Evolutionary conservation across 2,797 vertebrate genomes (phyloP).

Genomic region (Oreonectes daqikongensis): DNA sequence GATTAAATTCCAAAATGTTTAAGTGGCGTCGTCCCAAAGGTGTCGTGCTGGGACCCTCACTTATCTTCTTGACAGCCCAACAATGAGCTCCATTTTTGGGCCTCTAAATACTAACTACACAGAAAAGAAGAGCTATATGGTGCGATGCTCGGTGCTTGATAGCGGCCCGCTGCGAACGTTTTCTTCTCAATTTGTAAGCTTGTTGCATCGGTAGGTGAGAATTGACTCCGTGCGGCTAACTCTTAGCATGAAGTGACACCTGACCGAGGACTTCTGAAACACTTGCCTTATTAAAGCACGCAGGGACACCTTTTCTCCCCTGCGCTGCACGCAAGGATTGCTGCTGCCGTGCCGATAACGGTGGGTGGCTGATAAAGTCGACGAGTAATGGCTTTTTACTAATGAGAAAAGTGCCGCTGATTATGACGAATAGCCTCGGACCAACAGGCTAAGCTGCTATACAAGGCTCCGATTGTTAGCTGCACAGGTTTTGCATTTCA

Average conservation of each 20-base stretch:
- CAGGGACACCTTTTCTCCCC: conserved; percentile 64
- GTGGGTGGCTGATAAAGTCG: conserved; percentile 89
- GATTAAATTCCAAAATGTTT: conserved; percentile 52
- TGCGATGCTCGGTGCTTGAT: conserved; percentile 52
- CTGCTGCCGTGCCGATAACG: conserved; percentile 85
- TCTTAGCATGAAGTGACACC: conserved; percentile 70
- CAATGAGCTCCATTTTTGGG: conserved; percentile 66
- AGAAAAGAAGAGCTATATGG: conserved; percentile 64
- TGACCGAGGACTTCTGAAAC: conserved; percentile 72
- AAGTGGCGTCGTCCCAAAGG: conserved; percentile 67
- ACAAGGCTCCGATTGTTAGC: conserved; percentile 87
- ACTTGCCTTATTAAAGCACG: conserved; percentile 78
- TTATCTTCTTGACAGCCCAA: conserved; percentile 81
- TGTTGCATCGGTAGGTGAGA: conserved; percentile 19
- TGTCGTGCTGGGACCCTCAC: conserved; percentile 66
- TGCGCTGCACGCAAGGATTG: conserved; percentile 78
- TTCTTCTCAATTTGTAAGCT: conserved; percentile 29
- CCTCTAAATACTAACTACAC: conserved; percentile 41
- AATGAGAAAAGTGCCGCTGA: conserved; percentile 97
- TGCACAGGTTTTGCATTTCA: conserved; percentile 87
- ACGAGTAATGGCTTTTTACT: conserved; percentile 94
- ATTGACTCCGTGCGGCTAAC: conserved; percentile 44
- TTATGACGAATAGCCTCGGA: conserved; percentile 94
- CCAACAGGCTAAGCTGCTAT: conserved; percentile 97
- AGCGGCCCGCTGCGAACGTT: conserved; percentile 26